Conservation (phyloP, 2,113 vertebrate species). For the Anthoscopus minutus region DNA sequence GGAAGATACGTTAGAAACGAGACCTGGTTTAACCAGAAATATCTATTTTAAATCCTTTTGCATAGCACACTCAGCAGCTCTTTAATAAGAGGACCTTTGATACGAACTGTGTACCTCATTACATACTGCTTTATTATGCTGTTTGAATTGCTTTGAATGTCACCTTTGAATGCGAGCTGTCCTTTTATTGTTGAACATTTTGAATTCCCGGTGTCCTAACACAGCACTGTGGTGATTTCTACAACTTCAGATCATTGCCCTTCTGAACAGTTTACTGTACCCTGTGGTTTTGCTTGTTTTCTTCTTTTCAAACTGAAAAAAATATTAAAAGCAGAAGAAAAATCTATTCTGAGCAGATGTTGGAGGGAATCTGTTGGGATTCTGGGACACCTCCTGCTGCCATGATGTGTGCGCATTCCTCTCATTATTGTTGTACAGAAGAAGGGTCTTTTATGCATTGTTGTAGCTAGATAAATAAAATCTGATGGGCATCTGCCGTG, state of each 20-base stretch:
- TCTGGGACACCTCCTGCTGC: neutral
- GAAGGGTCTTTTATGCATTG: neutral
- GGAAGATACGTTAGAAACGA: neutral
- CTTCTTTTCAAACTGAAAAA: neutral
- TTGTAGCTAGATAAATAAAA: neutral
- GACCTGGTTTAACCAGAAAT: constrained; percentile 4
- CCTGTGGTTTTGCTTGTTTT: constrained; percentile 3
- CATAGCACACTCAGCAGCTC: neutral
- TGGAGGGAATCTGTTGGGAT: neutral
- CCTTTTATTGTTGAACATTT: neutral
- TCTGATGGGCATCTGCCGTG: neutral
- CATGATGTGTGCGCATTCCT: neutral
- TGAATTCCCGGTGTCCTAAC: neutral
- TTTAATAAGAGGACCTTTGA: constrained; percentile 13
- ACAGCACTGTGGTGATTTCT: neutral
- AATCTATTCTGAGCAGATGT: neutral
- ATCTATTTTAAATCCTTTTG: constrained; percentile 18
- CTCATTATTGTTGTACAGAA: neutral
- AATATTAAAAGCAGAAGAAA: neutral
- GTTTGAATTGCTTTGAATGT: constrained; percentile 13
- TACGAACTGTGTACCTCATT: neutral
- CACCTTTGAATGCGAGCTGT: neutral
- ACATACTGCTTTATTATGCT: neutral
- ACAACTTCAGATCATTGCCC: neutral
- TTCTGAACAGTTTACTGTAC: neutral